Conservation (phyloP, 1,140 invertebrate species). For the Drosophila malerkotliana region DNA sequence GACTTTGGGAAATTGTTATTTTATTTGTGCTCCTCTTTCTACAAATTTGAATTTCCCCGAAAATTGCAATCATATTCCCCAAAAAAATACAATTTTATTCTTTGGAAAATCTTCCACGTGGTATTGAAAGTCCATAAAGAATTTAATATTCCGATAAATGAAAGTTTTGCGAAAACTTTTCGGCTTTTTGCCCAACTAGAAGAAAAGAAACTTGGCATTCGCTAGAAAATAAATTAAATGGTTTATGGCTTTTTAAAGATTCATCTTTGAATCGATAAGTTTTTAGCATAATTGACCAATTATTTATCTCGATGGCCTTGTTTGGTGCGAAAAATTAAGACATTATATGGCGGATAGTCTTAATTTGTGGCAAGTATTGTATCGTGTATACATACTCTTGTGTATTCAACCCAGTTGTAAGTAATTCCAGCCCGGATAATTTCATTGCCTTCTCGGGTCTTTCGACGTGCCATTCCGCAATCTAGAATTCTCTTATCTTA, state of each 20-base stretch:
- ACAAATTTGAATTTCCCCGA: slow-evolving; percentile 21
- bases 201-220: slow-evolving; percentile 10
- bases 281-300: not conserved
- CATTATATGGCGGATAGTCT: not conserved
- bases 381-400: not conserved
- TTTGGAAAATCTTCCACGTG: not conserved
- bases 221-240: slow-evolving; percentile 9
- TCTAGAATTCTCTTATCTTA: slow-evolving; percentile 43
- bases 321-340: no score
- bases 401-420: not conserved
- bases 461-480: slow-evolving; percentile 4
- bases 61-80: slow-evolving; percentile 24
- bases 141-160: slow-evolving; percentile 37
- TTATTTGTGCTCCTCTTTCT: slow-evolving; percentile 20
- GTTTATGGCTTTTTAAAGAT: not conserved
- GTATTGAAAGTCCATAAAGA: slow-evolving; percentile 34
- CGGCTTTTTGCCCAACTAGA: slow-evolving; percentile 9
- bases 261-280: not conserved
- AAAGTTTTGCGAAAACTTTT: slow-evolving; percentile 18
- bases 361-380: slow-evolving; percentile 1
- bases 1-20: slow-evolving; percentile 27
- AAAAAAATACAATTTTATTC: slow-evolving; percentile 20
- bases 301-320: not conserved
- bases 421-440: slow-evolving; percentile 5
- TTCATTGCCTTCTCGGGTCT: not conserved